Base-by-base conservation (phyloP, 35 echinoderm and acorn worm species). In the Chiridota heheva region DNA sequence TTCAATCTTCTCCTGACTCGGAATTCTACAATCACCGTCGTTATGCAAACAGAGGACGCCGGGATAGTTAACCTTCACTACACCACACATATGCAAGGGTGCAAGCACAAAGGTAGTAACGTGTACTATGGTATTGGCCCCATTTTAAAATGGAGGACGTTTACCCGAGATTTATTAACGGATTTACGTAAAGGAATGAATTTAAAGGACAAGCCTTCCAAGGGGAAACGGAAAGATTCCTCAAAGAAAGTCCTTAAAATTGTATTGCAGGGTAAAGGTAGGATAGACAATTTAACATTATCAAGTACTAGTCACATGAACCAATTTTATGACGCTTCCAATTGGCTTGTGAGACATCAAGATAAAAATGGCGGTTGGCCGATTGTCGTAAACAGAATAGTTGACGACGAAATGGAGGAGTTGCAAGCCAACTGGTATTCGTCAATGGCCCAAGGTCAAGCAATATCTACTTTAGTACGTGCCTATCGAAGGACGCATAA, bases 371-470 rank as follows among this genome's bases (percentile, higher is more conserved):
- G 91, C 5, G 91, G 91, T 42, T 95, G 91, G 91, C 86, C 91
- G 33, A 89, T 95, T 44, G 66, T 78, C 53, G 86, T 86, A 0
- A 88, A 77, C 15, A 73, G 91, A 16, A 63, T 61, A 25, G 64
- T 95, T 0, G 84, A 87, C 30, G 80, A 83, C 27, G 73, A 81
- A 6, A 85, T 95, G 86, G 69, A 73, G 32, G 38, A 76, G 5
- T 41, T 95, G 27, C 71, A 73, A 31, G 78, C 91, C 16, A 86
- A 81, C 17, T 95, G 91, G 91, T 95, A 95, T 44, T 95, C 91
- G 1, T 72, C 91, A 33, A 95, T 95, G 91, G 91, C 86, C 20
- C 91, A 95, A 73, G 91, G 91, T 26, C 91, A 95, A 67, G 86
- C 91, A 34, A 95, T 95, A 69, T 95, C 91, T 5, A 84, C 81